Percentiles rank a stretch among this genome's conserved stretches.
Conservation (phyloP, 2,113 vertebrate species). For the Hyaena hyaena region DNA sequence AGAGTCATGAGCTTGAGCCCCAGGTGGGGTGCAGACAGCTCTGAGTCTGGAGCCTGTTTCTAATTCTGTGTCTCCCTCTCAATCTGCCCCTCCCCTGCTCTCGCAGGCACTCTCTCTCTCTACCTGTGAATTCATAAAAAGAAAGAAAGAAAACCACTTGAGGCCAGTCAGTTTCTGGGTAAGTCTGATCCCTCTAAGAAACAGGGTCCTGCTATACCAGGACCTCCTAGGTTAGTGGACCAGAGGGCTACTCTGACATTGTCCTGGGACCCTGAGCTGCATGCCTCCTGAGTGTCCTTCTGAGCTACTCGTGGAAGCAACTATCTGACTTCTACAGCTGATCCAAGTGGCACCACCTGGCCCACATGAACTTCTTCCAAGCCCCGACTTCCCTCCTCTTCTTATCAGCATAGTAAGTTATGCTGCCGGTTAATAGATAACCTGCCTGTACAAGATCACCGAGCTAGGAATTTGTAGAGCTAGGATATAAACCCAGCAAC, state of each 20-base stretch:
- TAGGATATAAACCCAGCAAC: constrained; percentile 22
- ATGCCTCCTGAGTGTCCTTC: not conserved
- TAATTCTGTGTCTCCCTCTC: too few relatives aligned
- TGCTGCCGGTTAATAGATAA: constrained; percentile 44
- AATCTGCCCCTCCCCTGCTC: too few relatives aligned
- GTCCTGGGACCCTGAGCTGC: not conserved
- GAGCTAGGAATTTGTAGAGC: constrained; percentile 23
- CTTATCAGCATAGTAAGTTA: constrained; percentile 58
- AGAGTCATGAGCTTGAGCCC: too few relatives aligned
- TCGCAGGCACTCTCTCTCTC: too few relatives aligned
- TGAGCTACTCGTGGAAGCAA: not conserved
- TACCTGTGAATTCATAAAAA: constrained; percentile 5
- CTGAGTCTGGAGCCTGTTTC: too few relatives aligned
- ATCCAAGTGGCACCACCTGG: not conserved
- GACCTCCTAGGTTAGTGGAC: not conserved
- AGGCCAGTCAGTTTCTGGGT: not conserved
- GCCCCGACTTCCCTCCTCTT: not conserved
- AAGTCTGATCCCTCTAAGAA: not conserved
- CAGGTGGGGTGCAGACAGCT: too few relatives aligned
- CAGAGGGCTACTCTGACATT: not conserved
- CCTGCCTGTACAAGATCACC: not conserved
- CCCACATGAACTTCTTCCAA: not conserved
- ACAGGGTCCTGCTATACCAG: not conserved
- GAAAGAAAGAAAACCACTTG: not conserved
- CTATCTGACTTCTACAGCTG: not conserved